These are phyloP conservation scores for Drosophila ambigua DNA, from an alignment of 1,140 invertebrate species.

Conservation along the genomic window DNA sequence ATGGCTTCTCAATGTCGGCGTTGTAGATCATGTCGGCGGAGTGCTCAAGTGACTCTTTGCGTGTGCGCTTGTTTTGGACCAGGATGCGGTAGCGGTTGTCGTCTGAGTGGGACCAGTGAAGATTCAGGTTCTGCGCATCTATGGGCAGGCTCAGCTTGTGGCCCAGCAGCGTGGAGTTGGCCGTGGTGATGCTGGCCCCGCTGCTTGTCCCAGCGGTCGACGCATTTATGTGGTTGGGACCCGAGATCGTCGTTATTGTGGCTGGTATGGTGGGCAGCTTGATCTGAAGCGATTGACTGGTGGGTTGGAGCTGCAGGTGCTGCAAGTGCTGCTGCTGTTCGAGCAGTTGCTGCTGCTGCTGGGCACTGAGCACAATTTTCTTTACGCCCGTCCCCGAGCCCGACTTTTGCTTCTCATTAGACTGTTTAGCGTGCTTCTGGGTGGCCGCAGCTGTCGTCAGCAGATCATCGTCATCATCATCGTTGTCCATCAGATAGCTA, in stretches of 20 bases:
- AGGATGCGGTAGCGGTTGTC: constrained; percentile 82
- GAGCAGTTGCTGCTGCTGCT: constrained; percentile 71
- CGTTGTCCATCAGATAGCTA: constrained; percentile 72
- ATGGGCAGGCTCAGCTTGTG: constrained; percentile 50
- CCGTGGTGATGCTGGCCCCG: constrained; percentile 27
- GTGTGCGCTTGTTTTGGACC: constrained; percentile 79
- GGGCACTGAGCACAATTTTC: constrained; percentile 57
- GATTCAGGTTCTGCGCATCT: constrained; percentile 60
- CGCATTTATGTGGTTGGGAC: constrained; percentile 32
- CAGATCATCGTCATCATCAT: constrained; percentile 75
- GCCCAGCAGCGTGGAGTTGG: constrained; percentile 49
- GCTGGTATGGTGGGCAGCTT: constrained; percentile 77
- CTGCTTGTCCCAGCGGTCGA: constrained; percentile 50
- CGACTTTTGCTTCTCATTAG: constrained; percentile 47
- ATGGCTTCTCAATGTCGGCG: constrained; percentile 82
- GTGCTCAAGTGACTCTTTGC: constrained; percentile 81
- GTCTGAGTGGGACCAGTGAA: constrained; percentile 70
- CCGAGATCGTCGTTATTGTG: constrained; percentile 72
- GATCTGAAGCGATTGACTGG: constrained; percentile 74
- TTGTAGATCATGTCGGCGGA: constrained; percentile 83
- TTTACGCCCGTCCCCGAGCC: constrained; percentile 24
- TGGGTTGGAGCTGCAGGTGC: constrained; percentile 74
- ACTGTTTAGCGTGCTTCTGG: constrained; percentile 76
- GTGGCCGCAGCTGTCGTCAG: constrained; percentile 73
- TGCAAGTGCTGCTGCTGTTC: constrained; percentile 80